These are phyloP conservation scores for Fringilla coelebs DNA, from an alignment of 2,797 vertebrate species.

Conservation along the genomic window DNA sequence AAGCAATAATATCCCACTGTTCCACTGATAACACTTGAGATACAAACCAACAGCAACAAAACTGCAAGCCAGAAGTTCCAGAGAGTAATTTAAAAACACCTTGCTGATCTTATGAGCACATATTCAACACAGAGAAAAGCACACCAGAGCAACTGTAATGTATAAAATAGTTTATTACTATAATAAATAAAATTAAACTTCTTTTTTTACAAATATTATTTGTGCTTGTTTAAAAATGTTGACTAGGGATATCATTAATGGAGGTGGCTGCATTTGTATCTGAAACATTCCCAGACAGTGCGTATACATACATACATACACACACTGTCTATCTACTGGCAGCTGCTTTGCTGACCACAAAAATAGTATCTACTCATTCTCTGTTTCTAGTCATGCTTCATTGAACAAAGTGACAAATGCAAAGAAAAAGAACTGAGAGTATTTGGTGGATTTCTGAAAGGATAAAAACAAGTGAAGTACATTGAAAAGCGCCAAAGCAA, in stretches of 20 bases:
- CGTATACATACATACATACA: background rate
- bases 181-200: slow-evolving; percentile 83
- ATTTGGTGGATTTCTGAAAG: slow-evolving; percentile 62
- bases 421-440: slow-evolving; percentile 56
- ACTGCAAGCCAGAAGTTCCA: background rate
- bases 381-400: slow-evolving; percentile 72
- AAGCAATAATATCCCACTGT: background rate
- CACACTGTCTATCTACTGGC: slow-evolving; percentile 59
- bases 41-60: background rate
- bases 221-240: slow-evolving; percentile 86
- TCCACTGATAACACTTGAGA: background rate
- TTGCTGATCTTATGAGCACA: background rate
- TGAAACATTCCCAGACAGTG: slow-evolving; percentile 57
- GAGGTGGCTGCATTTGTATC: slow-evolving; percentile 56
- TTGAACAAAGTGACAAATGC: slow-evolving; percentile 72
- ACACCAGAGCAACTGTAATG: slow-evolving; percentile 59
- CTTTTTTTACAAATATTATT: slow-evolving; percentile 81
- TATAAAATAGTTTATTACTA: slow-evolving; percentile 91
- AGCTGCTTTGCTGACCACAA: slow-evolving; percentile 76
- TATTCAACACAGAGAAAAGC: background rate
- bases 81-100: background rate
- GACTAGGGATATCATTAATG: slow-evolving; percentile 69
- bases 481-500: slow-evolving; percentile 66
- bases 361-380: slow-evolving; percentile 72
- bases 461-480: slow-evolving; percentile 53